Conservation (phyloP, 2,797 vertebrate genomes). For the Sebastes hubbsi region DNA sequence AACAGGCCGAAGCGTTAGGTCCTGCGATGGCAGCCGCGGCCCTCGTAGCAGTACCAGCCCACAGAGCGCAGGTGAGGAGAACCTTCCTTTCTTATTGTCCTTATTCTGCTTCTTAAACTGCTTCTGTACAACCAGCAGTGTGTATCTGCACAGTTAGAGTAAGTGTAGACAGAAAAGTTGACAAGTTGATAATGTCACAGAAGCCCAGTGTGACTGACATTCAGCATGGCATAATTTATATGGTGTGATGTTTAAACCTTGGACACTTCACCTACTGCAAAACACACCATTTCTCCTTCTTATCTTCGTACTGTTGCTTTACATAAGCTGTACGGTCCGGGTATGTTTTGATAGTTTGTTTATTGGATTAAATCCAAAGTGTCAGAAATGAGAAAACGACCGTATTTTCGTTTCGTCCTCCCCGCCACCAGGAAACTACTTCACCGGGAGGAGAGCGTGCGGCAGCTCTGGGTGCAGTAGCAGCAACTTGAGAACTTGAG, state of each 20-base stretch:
- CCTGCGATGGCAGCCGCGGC: conserved; percentile 53
- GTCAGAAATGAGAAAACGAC: not conserved
- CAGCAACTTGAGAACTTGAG: too few relatives aligned
- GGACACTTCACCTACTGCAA: not conserved
- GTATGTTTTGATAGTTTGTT: not conserved
- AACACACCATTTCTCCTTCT: not conserved
- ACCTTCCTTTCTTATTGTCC: not conserved
- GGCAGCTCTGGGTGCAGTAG: too few relatives aligned
- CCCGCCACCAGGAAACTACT: too few relatives aligned
- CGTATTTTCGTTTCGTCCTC: not conserved
- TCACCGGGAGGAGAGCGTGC: too few relatives aligned
- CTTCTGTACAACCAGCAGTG: not conserved
- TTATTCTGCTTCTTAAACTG: not conserved
- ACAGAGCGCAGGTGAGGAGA: conserved; percentile 58
- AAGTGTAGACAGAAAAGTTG: not conserved
- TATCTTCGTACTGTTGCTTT: not conserved
- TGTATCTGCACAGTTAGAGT: not conserved
- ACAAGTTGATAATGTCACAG: not conserved
- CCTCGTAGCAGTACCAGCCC: conserved; percentile 34
- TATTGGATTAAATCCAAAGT: not conserved
- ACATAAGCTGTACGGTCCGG: not conserved
- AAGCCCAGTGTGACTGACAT: not conserved
- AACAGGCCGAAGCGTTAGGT: conserved; percentile 70
- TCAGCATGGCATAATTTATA: not conserved
- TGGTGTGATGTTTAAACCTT: not conserved